Evolutionary conservation across 2,888 invertebrate genomes (phyloP).

Genomic region (Scaptomyza polygonia): DNA sequence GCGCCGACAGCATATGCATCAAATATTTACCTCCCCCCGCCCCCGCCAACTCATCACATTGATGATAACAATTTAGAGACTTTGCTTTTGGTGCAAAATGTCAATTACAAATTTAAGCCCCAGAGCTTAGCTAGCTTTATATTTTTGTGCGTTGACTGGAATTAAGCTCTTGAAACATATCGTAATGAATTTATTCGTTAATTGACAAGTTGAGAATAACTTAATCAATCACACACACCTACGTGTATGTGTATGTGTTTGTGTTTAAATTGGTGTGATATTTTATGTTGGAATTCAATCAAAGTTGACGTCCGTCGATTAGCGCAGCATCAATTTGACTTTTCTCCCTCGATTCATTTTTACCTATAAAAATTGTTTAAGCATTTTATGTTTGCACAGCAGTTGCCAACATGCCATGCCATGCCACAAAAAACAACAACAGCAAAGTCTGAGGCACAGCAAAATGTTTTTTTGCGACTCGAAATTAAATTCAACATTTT

Average conservation of each 20-base stretch:
- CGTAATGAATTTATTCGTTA: conserved; percentile 18
- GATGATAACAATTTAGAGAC: too few species aligned
- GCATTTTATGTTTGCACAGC: conserved; percentile 77
- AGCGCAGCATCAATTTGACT: conserved; percentile 47
- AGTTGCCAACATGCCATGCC: too few species aligned
- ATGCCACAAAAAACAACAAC: conserved; percentile 19
- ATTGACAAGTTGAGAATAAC: conserved; percentile 40
- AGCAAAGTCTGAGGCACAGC: conserved; percentile 20
- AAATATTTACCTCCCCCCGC: too few species aligned
- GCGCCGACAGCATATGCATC: conserved; percentile 9
- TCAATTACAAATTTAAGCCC: neutral
- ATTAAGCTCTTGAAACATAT: conserved; percentile 19
- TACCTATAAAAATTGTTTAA: conserved; percentile 78
- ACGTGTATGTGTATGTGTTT: neutral
- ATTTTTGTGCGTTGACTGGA: neutral
- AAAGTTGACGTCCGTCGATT: conserved; percentile 71
- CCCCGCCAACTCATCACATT: too few species aligned
- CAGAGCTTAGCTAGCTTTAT: neutral
- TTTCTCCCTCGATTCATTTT: conserved; percentile 30
- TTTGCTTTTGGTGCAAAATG: conserved; percentile 9
- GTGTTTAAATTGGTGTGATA: conserved; percentile 23
- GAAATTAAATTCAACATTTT: conserved; percentile 77
- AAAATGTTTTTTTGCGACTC: conserved; percentile 50
- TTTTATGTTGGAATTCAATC: conserved; percentile 65
- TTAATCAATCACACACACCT: conserved; percentile 49